phyloP scores from a whole-genome alignment of 1,140 invertebrate species.

The Varroa destructor region DNA sequence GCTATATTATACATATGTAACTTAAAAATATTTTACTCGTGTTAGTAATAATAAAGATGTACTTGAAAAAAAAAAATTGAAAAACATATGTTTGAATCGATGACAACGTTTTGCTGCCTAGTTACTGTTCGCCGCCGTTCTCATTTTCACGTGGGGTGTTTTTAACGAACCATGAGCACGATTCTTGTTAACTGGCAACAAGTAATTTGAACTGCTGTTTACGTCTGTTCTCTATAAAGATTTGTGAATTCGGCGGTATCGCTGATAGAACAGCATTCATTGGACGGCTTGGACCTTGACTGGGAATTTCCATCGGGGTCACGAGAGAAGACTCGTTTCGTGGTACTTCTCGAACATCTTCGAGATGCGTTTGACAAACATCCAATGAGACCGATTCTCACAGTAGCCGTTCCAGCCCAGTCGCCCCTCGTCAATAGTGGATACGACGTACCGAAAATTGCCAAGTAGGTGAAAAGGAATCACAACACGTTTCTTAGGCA shows the following conservation, averaged over 20 bases:
- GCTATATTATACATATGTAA: too few species aligned
- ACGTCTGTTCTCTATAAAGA: neutral
- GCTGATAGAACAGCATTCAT: slow-evolving; percentile 42
- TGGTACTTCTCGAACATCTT: slow-evolving; percentile 48
- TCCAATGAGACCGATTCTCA: slow-evolving; percentile 46
- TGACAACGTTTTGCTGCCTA: too few species aligned
- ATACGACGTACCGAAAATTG: slow-evolving; percentile 59
- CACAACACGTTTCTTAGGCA: neutral
- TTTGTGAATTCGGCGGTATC: neutral
- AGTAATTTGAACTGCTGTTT: too few species aligned
- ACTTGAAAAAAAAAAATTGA: too few species aligned
- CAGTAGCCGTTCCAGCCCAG: slow-evolving; percentile 59
- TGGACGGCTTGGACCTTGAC: slow-evolving; percentile 68
- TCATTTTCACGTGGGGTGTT: too few species aligned
- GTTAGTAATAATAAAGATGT: too few species aligned
- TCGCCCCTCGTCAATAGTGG: slow-evolving; percentile 54
- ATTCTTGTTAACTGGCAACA: too few species aligned
- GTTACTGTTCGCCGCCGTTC: too few species aligned
- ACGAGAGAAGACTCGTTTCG: slow-evolving; percentile 39
- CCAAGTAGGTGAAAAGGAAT: slow-evolving; percentile 45
- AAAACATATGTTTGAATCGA: too few species aligned
- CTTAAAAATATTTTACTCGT: too few species aligned
- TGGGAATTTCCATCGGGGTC: slow-evolving; percentile 67
- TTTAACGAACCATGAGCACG: too few species aligned
- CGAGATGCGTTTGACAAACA: slow-evolving; percentile 41